A percentile compares a stretch with the other conserved stretches of the same genome.
These are phyloP conservation scores for Episyrphus balteatus DNA, from an alignment of 1,140 invertebrate species.

Conservation along the genomic window DNA sequence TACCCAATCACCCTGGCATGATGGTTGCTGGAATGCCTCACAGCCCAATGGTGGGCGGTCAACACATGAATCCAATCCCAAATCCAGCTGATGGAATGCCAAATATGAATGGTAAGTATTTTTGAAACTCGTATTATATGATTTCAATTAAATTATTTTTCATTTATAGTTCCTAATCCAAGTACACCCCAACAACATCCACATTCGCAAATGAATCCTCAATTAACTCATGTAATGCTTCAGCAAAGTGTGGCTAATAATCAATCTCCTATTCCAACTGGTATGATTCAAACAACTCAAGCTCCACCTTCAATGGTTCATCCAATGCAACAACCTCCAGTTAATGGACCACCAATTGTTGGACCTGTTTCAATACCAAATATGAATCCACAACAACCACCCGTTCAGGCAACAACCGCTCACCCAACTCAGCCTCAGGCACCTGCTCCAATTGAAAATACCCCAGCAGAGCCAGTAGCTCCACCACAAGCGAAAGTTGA, in stretches of 20 bases:
- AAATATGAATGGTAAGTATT: constrained; percentile 24
- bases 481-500: constrained; percentile 34
- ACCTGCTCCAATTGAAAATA: constrained; percentile 19
- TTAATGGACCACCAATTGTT: neutral
- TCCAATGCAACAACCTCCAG: neutral
- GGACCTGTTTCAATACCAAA: constrained; percentile 9
- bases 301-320: constrained; percentile 3
- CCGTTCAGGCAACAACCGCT: constrained; percentile 21
- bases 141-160: constrained; percentile 10
- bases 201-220: constrained; percentile 15
- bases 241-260: constrained; percentile 26
- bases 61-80: constrained; percentile 14
- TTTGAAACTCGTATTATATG: constrained; percentile 11
- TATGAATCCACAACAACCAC: constrained; percentile 9
- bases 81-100: constrained; percentile 21
- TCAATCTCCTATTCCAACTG: constrained; percentile 16
- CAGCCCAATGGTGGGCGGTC: constrained; percentile 11
- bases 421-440: constrained; percentile 14
- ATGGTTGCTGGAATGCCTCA: constrained; percentile 23
- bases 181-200: constrained; percentile 9
- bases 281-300: constrained; percentile 7
- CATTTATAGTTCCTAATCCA: constrained; percentile 8
- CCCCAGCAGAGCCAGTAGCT: constrained; percentile 24
- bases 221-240: constrained; percentile 35
- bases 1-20: constrained; percentile 21